Conservation (phyloP, 2,113 vertebrate genomes). For the Heteronetta atricapilla region DNA sequence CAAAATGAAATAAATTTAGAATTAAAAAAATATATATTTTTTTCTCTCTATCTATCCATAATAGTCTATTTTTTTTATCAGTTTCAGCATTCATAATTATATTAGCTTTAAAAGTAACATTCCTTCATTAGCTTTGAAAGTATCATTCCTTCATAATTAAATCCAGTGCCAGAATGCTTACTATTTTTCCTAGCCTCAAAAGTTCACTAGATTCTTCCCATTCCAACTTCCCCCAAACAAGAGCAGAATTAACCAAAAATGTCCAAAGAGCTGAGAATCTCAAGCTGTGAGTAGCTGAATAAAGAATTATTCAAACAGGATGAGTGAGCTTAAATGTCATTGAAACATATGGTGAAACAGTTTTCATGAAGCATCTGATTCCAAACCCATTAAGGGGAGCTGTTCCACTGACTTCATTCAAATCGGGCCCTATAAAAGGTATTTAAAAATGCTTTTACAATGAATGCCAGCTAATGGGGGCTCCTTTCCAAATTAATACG, state of each 20-base stretch:
- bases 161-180: neutral
- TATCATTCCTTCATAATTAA: neutral
- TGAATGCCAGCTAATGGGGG: neutral
- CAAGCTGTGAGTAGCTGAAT: slow-evolving; percentile 34
- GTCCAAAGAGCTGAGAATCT: neutral
- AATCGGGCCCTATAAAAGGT: slow-evolving; percentile 8
- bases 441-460: slow-evolving; percentile 8
- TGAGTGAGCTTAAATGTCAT: neutral
- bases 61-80: neutral
- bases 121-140: neutral
- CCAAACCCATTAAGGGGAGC: slow-evolving; percentile 2
- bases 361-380: neutral
- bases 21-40: neutral
- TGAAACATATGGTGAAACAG: slow-evolving; percentile 31
- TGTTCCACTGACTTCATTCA: slow-evolving; percentile 47
- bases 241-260: neutral
- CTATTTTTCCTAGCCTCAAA: neutral
- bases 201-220: neutral
- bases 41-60: neutral
- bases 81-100: neutral
- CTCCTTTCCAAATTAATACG: neutral
- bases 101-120: neutral
- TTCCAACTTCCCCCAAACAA: neutral
- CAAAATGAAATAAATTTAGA: neutral
- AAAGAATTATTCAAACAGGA: neutral